Evolutionary conservation across 1,140 invertebrate species (phyloP).

Genomic region (Prorops nasuta): DNA sequence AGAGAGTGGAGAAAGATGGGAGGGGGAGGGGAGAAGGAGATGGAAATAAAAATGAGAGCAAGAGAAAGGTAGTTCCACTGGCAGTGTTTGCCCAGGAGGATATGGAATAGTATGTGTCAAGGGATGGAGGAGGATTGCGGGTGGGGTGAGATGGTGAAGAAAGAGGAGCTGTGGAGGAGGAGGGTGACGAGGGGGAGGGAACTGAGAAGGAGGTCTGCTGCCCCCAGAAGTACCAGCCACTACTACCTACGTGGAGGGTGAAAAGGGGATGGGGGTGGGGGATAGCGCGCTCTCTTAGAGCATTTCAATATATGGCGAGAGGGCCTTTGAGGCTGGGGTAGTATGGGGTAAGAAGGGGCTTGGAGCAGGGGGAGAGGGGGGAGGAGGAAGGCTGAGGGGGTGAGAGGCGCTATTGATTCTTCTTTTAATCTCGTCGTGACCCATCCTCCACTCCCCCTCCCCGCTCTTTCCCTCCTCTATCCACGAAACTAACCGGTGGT

Average conservation of each 20-base stretch:
- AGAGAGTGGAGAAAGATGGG: conserved; percentile 4
- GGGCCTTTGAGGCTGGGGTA: conserved; percentile 1
- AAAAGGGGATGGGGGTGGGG: conserved; percentile 21
- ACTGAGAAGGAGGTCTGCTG: conserved; percentile 26
- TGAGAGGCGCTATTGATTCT: conserved; percentile 47
- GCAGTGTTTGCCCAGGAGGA: conserved; percentile 45
- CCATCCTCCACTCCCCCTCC: conserved; percentile 28
- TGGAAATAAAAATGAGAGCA: conserved; percentile 9
- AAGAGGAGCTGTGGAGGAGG: conserved; percentile 7
- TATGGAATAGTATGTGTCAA: conserved; percentile 28
- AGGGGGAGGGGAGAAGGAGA: conserved; percentile 1
- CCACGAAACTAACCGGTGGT: conserved; percentile 7
- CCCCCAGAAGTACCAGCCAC: conserved; percentile 25
- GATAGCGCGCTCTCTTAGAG: conserved; percentile 47
- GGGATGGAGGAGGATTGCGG: too few species aligned
- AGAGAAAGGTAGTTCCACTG: conserved; percentile 12
- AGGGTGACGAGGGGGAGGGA: conserved; percentile 16
- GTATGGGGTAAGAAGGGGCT: conserved; percentile 2
- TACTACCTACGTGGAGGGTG: conserved; percentile 38
- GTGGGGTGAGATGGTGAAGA: conserved; percentile 23
- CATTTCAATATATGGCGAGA: conserved; percentile 54
- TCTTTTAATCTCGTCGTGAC: conserved; percentile 57
- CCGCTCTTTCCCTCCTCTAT: not conserved
- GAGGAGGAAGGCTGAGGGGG: conserved; percentile 1
- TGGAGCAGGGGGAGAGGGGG: not conserved